Conservation (phyloP, 1,140 invertebrate genomes). For the Bombus waltoni region DNA sequence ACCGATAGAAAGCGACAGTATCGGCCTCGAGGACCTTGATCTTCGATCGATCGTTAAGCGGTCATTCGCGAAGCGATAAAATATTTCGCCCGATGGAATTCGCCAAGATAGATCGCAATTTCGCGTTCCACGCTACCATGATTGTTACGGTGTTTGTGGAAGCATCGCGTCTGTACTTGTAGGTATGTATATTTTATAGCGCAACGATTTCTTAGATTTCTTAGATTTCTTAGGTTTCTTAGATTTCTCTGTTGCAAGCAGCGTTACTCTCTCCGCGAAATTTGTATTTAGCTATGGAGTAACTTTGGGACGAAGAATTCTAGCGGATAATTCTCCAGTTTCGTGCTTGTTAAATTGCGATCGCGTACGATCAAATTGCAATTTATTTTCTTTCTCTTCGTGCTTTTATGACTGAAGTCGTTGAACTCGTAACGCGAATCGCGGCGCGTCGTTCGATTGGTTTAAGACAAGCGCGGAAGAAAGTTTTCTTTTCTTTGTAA, state of each 20-base stretch:
- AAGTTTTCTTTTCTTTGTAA: background rate
- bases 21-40: background rate
- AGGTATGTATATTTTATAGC: background rate
- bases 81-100: background rate
- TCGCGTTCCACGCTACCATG: background rate
- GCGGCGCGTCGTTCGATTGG: too few species aligned
- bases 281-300: background rate
- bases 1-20: background rate
- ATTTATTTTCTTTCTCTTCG: background rate
- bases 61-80: background rate
- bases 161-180: background rate
- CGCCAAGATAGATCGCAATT: background rate
- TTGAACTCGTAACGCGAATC: background rate
- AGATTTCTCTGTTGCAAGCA: background rate
- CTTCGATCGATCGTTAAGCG: background rate
- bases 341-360: background rate
- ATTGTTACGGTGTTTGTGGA: background rate
- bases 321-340: background rate
- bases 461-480: background rate
- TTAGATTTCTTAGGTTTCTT: slow-evolving; percentile 1
- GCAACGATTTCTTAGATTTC: background rate
- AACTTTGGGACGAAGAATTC: background rate
- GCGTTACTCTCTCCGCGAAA: background rate
- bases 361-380: background rate
- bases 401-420: background rate